Base-by-base conservation (phyloP, 2,888 invertebrate species). In the Craniophora ligustri region DNA sequence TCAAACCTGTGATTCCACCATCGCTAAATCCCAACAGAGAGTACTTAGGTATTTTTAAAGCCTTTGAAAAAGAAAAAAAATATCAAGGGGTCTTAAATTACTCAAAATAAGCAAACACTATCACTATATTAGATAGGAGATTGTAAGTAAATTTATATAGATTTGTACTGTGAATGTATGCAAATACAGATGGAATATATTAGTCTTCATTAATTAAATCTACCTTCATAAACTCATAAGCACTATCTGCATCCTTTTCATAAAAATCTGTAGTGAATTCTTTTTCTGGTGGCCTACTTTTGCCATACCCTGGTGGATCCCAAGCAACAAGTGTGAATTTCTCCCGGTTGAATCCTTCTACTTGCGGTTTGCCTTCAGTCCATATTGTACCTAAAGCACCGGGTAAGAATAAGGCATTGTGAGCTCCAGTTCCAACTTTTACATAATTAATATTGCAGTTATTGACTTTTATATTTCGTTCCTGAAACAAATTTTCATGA, bases 291-390 rank as follows among this genome's bases (percentile, higher is more conserved):
- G 98, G 98, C 61, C 96, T 94, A 56, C 97, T 98, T 58, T 95
- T 95, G 0, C 98, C 98, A 89, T 97, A 98, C 0, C 98, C 98
- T 0, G 97, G 97, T 0, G 98, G 98, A 86, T 98, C 98, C 97
- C 96, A 97, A 0, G 95, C 96, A 6, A 96, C 85, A 18, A 96
- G 66, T 0, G 95, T 96, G 66, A 96, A 95, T 76, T 95, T 94
- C 2, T 94, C 86, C 59, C 84, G 87, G 79, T 96, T 91, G 23
- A 97, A 87, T 50, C 95, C 93, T 71, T 96, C 95, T 6, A 97
- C 91, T 87, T 97, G 97, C 0, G 97, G 96, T 65, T 94, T 95
- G 78, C 98, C 98, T 84, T 98, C 97, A 0, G 96, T 97, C 95
- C 96, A 96, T 44, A 96, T 95, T 0, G 96, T 95, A 1, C 98